These are phyloP conservation scores for Bemisia tabaci DNA, from an alignment of 1,140 invertebrate species.

Conservation along the genomic window DNA sequence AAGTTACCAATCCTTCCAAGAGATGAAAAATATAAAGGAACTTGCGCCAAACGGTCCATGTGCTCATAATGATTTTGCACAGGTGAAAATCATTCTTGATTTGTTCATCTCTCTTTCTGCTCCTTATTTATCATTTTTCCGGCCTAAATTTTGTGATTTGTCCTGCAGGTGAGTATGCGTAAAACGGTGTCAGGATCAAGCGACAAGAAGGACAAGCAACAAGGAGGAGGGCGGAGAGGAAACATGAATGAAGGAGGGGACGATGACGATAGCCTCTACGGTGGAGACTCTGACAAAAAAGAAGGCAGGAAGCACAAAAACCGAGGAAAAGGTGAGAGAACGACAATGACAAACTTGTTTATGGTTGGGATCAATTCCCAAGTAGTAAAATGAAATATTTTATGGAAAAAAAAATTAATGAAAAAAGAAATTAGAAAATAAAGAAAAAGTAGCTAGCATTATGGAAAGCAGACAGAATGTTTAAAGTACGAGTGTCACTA, in stretches of 20 bases:
- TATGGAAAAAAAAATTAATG: too few species aligned
- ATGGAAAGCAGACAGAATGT: too few species aligned
- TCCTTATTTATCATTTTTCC: conserved; percentile 13
- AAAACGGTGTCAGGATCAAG: background rate
- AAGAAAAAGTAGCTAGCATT: too few species aligned
- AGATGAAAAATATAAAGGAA: too few species aligned
- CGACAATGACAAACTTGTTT: conserved; percentile 7
- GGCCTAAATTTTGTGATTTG: too few species aligned
- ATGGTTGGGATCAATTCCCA: conserved; percentile 2
- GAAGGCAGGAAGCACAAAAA: background rate
- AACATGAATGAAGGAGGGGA: conserved; percentile 21
- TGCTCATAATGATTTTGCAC: too few species aligned
- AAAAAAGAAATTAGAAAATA: too few species aligned
- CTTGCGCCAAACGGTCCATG: too few species aligned
- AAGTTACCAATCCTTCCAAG: too few species aligned
- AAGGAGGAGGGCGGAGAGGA: conserved; percentile 18
- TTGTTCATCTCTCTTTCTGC: conserved; percentile 1
- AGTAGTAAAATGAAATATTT: too few species aligned
- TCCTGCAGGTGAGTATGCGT: background rate
- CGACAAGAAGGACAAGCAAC: conserved; percentile 20
- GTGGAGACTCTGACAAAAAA: background rate
- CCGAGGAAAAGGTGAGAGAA: conserved; percentile 31
- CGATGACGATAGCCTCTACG: background rate
- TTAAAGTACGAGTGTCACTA: too few species aligned
- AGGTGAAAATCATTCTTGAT: too few species aligned